A percentile compares a stretch with the other conserved stretches of the same genome.
Conservation (phyloP, 1,140 invertebrate genomes). For the Onthophagus taurus region DNA sequence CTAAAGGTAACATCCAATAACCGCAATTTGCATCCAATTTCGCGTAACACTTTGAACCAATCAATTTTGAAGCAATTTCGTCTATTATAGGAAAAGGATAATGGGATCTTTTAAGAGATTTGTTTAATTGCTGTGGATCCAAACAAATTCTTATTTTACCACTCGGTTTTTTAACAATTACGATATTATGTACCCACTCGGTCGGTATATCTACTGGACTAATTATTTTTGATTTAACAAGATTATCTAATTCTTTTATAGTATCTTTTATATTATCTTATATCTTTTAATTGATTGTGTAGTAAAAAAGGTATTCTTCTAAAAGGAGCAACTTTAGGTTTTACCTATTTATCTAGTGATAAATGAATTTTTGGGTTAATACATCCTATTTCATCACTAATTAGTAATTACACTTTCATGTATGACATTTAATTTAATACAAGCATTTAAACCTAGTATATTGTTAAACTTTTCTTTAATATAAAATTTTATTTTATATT, state of each 20-base stretch:
- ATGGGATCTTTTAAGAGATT: constrained; percentile 8
- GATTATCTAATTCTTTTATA: constrained; percentile 25
- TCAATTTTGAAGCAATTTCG: constrained; percentile 4
- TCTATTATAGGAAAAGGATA: constrained; percentile 3
- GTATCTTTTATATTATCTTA: constrained; percentile 20
- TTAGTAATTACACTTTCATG: too few species aligned
- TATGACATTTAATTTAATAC: too few species aligned
- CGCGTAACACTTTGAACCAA: constrained; percentile 6
- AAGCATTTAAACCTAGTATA: too few species aligned
- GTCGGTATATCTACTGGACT: constrained; percentile 25
- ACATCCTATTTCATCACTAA: too few species aligned
- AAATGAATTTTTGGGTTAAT: too few species aligned
- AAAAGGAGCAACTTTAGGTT: constrained; percentile 16
- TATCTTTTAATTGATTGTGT: too few species aligned
- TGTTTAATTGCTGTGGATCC: constrained; percentile 35
- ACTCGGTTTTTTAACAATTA: constrained; percentile 34
- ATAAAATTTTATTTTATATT: too few species aligned
- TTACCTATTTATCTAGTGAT: not conserved
- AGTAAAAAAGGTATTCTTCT: constrained; percentile 25
- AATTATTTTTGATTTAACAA: constrained; percentile 26
- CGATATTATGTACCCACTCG: constrained; percentile 37
- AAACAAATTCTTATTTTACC: constrained; percentile 33
- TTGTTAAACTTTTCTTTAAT: too few species aligned
- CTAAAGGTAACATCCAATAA: constrained; percentile 21
- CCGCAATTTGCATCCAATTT: constrained; percentile 10